Evolutionary conservation across 1,140 invertebrate species (phyloP), one percentile per base, ranked within the genome.

Genomic region (Drosophila ananassae): DNA sequence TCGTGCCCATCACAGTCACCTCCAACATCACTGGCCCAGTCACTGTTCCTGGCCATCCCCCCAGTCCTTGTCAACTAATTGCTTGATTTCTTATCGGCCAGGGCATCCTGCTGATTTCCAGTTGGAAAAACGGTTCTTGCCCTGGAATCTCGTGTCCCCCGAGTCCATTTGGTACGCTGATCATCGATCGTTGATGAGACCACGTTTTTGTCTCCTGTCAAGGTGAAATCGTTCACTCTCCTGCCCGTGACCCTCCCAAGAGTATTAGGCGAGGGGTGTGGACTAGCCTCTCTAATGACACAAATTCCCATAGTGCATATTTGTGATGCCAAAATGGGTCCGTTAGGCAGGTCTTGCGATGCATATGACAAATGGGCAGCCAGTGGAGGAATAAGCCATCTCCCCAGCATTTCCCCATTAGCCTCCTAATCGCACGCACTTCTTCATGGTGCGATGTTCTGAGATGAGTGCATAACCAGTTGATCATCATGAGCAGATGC

Each of bases 181-280:
- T 74, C 53, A 60, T 68, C 74, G 69, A 61, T 68, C 28, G 22
- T 9, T 60, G 73, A 81, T 77, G 78, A 62, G 67, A 66, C 68
- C 79, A 81, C 66, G 73, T 77, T 80, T 73, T 54, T 81, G 77
- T 75, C 76, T 73, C 53, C 47, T 80, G 73, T 67, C 61, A 73
- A 79, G 68, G 81, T 84, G 73, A 69, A 69, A 58, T 69, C 72
- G 72, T 66, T 79, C 53, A 41, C 73, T 74, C 55, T 55, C 24
- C 47, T 71, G 58, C 56, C 67, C 77, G 68, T 68, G 68, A 67
- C 50, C 48, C 75, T 17, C 22, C 24, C 10, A 32, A 22, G 32
- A 56, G 51, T 22, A 56, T 50, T 9, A 24, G 21, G 28, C 30
- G 59, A 28, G 47, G 50, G 17, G 44, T 10, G 44, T 6, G 22